Evolutionary conservation across 2,888 invertebrate species (phyloP), one percentile per base, ranked within the genome.

Genomic region (Lacanobia oleracea): DNA sequence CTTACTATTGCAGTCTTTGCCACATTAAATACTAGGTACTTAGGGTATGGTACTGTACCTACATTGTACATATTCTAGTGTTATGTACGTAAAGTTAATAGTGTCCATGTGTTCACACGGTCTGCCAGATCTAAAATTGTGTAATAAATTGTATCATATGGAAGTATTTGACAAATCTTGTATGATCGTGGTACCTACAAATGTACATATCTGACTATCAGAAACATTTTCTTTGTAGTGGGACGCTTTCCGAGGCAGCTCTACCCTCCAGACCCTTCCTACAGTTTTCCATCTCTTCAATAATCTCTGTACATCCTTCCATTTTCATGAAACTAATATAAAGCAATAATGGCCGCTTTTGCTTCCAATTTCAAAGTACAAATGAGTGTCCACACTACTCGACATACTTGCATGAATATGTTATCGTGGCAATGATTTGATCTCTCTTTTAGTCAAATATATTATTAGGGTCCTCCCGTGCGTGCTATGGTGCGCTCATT

Each of bases 361-460:
- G 85, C 88, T 85, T 85, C 72, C 86, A 77, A 90, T 91, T 92
- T 92, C 93, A 92, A 94, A 94, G 94, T 94, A 94, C 94, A 94
- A 94, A 93, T 88, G 89, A 90, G 91, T 90, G 88, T 85, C 83
- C 85, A 86, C 87, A 87, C 85, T 88, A 88, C 88, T 88, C 88
- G 83, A 85, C 86, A 87, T 90, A 90, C 90, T 91, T 90, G 89
- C 90, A 90, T 85, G 90, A 91, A 90, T 91, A 93, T 92, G 86
- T 79, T 83, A 94, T 96, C 95, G 97, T 97, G 97, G 97, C 97
- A 97, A 97, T 97, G 97, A 97, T 97, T 97, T 97, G 97, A 97
- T 97, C 97, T 97, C 97, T 97, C 96, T 97, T 96, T 97, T 97
- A 97, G 97, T 97, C 97, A 97, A 97, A 97, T 97, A 96, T 97